A percentile compares a stretch with the other conserved stretches of the same genome.
phyloP scores from a whole-genome alignment of 2,113 vertebrate species.

The Crotalus viridis region DNA sequence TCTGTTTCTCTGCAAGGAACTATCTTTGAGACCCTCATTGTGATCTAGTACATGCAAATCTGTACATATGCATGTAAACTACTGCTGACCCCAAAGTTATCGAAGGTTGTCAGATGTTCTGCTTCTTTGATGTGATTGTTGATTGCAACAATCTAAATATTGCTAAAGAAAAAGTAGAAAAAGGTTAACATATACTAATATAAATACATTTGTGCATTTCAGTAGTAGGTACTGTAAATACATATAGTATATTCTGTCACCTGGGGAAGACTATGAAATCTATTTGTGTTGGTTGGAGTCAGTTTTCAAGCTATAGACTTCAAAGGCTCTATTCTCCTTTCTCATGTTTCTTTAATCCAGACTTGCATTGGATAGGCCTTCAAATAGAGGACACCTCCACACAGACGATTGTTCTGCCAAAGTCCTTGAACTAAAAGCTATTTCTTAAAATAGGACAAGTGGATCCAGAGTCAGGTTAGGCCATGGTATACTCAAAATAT shows the following conservation, averaged over 20 bases:
- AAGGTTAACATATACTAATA: neutral
- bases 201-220: neutral
- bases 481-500: constrained; percentile 54
- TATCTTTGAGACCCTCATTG: neutral
- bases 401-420: neutral
- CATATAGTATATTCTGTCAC: neutral
- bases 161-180: neutral
- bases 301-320: neutral
- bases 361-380: neutral
- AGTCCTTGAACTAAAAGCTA: neutral
- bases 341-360: neutral
- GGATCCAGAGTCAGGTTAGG: constrained; percentile 20
- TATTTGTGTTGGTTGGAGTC: neutral
- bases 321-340: neutral
- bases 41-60: neutral
- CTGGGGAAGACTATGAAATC: neutral
- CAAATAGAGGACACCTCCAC: neutral
- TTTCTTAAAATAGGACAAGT: neutral
- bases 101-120: neutral
- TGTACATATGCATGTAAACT: neutral
- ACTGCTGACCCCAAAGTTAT: neutral
- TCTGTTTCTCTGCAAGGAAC: neutral
- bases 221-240: neutral
- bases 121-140: neutral
- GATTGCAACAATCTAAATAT: neutral